These are phyloP conservation scores for Tinamus major DNA, from an alignment of 2,797 vertebrate species.

Conservation along the genomic window DNA sequence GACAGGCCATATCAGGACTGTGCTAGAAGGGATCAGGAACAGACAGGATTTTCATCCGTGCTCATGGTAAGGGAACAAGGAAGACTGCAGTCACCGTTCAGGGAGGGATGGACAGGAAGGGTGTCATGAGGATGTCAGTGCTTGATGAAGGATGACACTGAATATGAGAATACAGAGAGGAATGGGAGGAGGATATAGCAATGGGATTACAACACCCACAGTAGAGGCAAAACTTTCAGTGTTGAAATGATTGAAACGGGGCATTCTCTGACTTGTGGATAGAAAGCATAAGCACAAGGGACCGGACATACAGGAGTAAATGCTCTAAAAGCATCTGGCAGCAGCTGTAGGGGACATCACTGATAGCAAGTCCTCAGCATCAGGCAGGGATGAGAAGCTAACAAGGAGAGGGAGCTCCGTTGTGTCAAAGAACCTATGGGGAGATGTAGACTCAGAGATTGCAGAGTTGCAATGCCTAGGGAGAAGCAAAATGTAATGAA, in stretches of 20 bases:
- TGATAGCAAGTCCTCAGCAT: not conserved
- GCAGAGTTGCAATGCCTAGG: not conserved
- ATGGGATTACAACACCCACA: not conserved
- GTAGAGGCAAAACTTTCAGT: not conserved
- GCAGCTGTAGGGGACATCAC: not conserved
- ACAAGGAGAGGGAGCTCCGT: not conserved
- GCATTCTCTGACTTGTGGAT: not conserved
- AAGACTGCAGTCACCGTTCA: not conserved
- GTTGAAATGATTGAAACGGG: not conserved
- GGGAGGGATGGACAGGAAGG: not conserved
- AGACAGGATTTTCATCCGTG: not conserved
- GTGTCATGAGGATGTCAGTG: not conserved
- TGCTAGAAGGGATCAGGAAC: accelerated
- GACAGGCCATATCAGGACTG: not conserved
- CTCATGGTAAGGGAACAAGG: not conserved
- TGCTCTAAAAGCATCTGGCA: not conserved
- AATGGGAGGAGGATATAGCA: conserved; percentile 1
- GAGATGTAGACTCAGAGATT: not conserved
- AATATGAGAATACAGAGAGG: not conserved
- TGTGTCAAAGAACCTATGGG: not conserved
- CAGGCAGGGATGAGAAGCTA: not conserved
- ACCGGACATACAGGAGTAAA: not conserved
- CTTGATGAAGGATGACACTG: not conserved
- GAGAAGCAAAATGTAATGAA: not conserved
- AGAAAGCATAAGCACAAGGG: accelerated